These are phyloP conservation scores for Panurus biarmicus DNA, from an alignment of 2,113 vertebrate species.

Conservation along the genomic window DNA sequence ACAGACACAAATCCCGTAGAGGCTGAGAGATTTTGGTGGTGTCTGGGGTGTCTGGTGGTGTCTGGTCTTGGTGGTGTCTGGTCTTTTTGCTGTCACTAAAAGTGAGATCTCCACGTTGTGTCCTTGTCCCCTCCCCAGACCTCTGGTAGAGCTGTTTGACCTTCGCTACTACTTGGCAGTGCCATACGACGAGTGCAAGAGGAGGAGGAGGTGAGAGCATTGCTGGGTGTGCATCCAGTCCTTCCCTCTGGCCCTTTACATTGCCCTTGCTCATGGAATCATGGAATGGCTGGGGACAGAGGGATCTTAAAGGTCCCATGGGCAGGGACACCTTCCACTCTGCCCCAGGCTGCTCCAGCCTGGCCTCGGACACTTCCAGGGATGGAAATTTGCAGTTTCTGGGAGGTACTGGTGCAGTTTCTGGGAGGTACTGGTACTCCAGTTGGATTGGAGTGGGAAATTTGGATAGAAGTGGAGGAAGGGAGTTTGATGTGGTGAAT, in stretches of 20 bases:
- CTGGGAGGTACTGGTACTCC: too few relatives aligned
- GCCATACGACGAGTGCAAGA: slow-evolving; percentile 90
- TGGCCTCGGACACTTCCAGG: neutral
- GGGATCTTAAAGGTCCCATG: neutral
- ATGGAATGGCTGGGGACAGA: neutral
- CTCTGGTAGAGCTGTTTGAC: slow-evolving; percentile 84
- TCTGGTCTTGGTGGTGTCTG: neutral
- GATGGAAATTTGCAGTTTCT: neutral
- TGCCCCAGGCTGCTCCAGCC: neutral
- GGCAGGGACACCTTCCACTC: neutral
- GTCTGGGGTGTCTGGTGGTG: neutral
- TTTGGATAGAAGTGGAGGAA: neutral
- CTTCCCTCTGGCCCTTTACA: rapidly evolving
- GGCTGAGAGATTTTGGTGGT: neutral
- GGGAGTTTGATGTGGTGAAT: neutral
- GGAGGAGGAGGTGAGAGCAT: slow-evolving; percentile 84
- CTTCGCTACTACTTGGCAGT: slow-evolving; percentile 86
- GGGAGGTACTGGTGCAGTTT: neutral
- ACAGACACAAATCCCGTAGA: neutral
- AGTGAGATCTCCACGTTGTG: rapidly evolving
- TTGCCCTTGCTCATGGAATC: neutral
- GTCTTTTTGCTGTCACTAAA: neutral
- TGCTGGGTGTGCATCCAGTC: rapidly evolving
- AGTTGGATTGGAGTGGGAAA: neutral
- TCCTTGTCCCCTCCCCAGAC: slow-evolving; percentile 58